Evolutionary conservation across 1,140 invertebrate species (phyloP).

Genomic region (Popillia japonica): DNA sequence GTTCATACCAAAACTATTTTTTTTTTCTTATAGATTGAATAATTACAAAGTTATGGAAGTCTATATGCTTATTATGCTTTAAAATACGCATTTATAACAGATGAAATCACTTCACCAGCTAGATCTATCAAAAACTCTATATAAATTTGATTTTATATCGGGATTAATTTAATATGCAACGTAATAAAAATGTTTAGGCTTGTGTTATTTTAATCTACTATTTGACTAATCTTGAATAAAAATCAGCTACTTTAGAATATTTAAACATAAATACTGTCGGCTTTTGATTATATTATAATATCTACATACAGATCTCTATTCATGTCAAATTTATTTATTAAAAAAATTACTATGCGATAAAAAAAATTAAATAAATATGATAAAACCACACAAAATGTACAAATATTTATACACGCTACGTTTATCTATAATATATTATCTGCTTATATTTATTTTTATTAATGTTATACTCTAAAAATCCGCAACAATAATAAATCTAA

Average conservation of each 20-base stretch:
- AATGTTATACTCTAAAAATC: conserved; percentile 36
- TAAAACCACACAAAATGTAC: conserved; percentile 12
- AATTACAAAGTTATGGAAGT: too few relatives aligned
- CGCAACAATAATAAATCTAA: conserved; percentile 38
- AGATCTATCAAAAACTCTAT: too few relatives aligned
- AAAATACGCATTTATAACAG: too few relatives aligned
- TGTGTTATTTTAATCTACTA: too few relatives aligned
- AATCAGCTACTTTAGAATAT: neutral
- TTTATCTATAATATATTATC: conserved; percentile 26
- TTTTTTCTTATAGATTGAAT: too few relatives aligned
- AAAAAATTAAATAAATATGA: conserved; percentile 25
- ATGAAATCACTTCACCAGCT: too few relatives aligned
- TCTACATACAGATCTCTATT: neutral
- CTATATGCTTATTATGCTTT: too few relatives aligned
- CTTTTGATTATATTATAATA: conserved; percentile 14
- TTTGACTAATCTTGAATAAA: too few relatives aligned
- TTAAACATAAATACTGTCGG: conserved; percentile 13
- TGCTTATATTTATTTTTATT: conserved; percentile 11
- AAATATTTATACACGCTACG: conserved; percentile 16
- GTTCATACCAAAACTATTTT: too few relatives aligned
- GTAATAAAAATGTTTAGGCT: too few relatives aligned
- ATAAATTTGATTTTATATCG: too few relatives aligned
- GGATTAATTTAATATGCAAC: too few relatives aligned
- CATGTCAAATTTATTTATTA: neutral
- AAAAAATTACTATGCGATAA: neutral